A percentile compares a stretch with the other conserved stretches of the same genome.
Evolutionary conservation across 2,797 vertebrate genomes (phyloP).

Genomic region (Alfaro cultratus): DNA sequence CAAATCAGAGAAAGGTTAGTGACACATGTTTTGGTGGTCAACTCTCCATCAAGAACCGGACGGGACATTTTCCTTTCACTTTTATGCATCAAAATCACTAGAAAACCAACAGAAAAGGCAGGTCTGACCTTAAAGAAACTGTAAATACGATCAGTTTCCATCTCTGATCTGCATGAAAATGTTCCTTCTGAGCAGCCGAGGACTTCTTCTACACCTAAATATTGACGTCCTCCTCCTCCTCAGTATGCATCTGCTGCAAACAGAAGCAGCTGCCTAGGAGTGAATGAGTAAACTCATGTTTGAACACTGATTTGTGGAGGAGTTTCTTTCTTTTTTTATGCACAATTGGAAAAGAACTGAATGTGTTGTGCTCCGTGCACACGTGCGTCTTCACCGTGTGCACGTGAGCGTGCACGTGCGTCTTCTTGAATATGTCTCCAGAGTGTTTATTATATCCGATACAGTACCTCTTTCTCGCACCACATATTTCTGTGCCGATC

Average conservation of each 20-base stretch:
- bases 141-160: background rate
- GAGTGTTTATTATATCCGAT: conserved; percentile 95
- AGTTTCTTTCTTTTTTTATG: conserved; percentile 36
- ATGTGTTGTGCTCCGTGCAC: conserved; percentile 21
- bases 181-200: conserved; percentile 11
- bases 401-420: conserved; percentile 33
- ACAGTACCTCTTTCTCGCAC: conserved; percentile 92
- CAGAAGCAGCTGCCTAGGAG: conserved; percentile 27
- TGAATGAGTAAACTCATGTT: conserved; percentile 27
- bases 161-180: conserved; percentile 13
- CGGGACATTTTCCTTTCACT: background rate
- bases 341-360: conserved; percentile 42
- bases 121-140: background rate
- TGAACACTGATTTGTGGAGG: conserved; percentile 10
- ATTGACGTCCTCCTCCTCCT: conserved; percentile 25
- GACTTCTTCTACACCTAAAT: background rate
- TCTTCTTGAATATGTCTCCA: conserved; percentile 74
- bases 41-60: too few species aligned
- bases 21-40: background rate
- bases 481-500: conserved; percentile 97
- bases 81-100: background rate
- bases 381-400: conserved; percentile 21
- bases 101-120: background rate
- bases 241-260: conserved; percentile 13
- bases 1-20: background rate